phyloP scores from a whole-genome alignment of 1,140 invertebrate species.

The Zaprionus taronus region DNA sequence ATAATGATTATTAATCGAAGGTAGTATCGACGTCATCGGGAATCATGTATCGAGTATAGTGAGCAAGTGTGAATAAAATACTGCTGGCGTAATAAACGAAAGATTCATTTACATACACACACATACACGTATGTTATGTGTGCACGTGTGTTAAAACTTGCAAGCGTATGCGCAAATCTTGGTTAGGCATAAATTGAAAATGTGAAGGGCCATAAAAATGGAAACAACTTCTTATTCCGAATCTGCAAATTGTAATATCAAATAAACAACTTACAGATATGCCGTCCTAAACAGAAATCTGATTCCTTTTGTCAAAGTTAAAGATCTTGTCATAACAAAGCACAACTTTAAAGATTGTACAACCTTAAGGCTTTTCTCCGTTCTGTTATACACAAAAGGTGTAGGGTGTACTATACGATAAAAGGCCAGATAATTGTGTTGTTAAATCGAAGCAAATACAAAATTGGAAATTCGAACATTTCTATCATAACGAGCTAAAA shows the following conservation, averaged over 20 bases:
- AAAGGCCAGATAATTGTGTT: too few relatives aligned
- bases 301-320: too few relatives aligned
- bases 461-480: not conserved
- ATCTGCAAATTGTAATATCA: not conserved
- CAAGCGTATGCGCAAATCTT: not conserved
- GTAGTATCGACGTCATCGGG: constrained; percentile 8
- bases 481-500: not conserved
- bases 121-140: not conserved
- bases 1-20: constrained; percentile 61
- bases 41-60: constrained; percentile 22
- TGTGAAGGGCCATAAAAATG: not conserved
- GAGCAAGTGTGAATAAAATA: constrained; percentile 14
- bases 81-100: not conserved
- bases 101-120: not conserved
- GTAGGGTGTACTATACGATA: too few relatives aligned
- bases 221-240: not conserved
- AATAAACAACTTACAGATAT: not conserved
- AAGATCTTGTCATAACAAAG: too few relatives aligned
- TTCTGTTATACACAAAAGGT: too few relatives aligned
- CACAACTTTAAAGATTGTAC: too few relatives aligned
- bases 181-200: not conserved
- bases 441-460: too few relatives aligned
- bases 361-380: too few relatives aligned
- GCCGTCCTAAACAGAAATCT: too few relatives aligned
- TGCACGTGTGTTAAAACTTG: not conserved